A percentile compares a stretch with the other conserved stretches of the same genome.
Evolutionary conservation across 53 echinoderm and acorn worm species (phyloP).

Genomic region (Astropecten irregularis): DNA sequence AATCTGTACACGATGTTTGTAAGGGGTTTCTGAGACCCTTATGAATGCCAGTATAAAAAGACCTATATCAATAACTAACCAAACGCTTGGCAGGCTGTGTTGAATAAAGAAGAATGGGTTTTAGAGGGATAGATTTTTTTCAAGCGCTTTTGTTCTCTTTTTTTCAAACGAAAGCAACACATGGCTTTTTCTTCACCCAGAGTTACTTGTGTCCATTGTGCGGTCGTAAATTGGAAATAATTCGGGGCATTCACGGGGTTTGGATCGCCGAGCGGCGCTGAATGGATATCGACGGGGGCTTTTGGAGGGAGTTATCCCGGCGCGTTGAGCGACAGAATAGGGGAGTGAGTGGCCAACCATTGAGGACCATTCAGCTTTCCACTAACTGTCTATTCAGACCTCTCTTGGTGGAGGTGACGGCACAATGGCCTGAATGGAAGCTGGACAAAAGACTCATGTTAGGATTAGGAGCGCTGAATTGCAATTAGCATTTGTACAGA

Average conservation of each 20-base stretch:
- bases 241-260: conserved; percentile 31
- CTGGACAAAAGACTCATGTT: conserved; percentile 35
- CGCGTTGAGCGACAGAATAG: conserved; percentile 25
- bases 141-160: conserved; percentile 26
- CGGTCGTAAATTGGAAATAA: conserved; percentile 68
- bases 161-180: conserved; percentile 59
- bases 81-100: conserved; percentile 35
- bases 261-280: conserved; percentile 29
- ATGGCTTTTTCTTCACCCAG: conserved; percentile 28
- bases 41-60: neutral
- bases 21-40: conserved; percentile 15
- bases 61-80: neutral
- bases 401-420: neutral
- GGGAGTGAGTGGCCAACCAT: conserved; percentile 18
- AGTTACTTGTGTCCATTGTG: conserved; percentile 50
- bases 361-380: conserved; percentile 33
- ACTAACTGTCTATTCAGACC: conserved; percentile 16
- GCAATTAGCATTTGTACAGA: conserved; percentile 61
- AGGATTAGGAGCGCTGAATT: conserved; percentile 43
- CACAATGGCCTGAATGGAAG: conserved; percentile 41
- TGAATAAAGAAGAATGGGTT: neutral
- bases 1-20: conserved; percentile 42
- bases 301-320: conserved; percentile 47
- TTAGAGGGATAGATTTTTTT: conserved; percentile 26
- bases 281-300: conserved; percentile 37